Evolutionary conservation across 2,888 invertebrate genomes (phyloP), one percentile per base, ranked within the genome.

Genomic region (Anarsia innoxiella): DNA sequence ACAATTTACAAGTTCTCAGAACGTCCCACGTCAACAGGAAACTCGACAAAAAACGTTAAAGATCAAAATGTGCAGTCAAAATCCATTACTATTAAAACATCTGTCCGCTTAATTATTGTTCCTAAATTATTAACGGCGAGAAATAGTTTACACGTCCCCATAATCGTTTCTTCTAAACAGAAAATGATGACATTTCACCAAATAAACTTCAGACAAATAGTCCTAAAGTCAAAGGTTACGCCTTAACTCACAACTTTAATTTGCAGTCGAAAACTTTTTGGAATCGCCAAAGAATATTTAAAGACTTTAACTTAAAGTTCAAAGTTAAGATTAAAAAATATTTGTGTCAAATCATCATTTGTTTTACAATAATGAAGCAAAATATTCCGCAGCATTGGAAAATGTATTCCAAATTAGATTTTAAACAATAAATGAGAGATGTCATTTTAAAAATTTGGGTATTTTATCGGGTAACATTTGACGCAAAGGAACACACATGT

Each of bases 401-500:
- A 62, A 56, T 67, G 66, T 60, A 68, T 45, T 12, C 23, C 41
- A 40, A 42, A 13, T 15, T 32, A 10, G 37, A 27, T 13, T 31
- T 31, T 29, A 14, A 15, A n/a, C 33, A 13, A 19, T 11, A 23
- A 28, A 28, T n/a, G n/a, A n/a, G n/a, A n/a, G n/a, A n/a, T n/a
- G n/a, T n/a, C n/a, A n/a, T n/a, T n/a, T n/a, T n/a, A n/a, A n/a
- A n/a, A n/a, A n/a, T n/a, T 31, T 9, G 13, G 10, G 2, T 10
- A 9, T 25, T 42, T 53, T 59, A 51, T 45, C 48, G 41, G 19
- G 13, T 8, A 49, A 53, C 44, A 46, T 59, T 68, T 65, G 64
- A 71, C 54, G 52, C 64, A 41, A 56, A 51, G 62, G 70, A 71
- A 68, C 69, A 56, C 76, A 77, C 74, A 69, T 78, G 79, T 72